These are phyloP conservation scores for Oncopeltus fasciatus DNA, from an alignment of 1,140 invertebrate species.

Conservation along the genomic window DNA sequence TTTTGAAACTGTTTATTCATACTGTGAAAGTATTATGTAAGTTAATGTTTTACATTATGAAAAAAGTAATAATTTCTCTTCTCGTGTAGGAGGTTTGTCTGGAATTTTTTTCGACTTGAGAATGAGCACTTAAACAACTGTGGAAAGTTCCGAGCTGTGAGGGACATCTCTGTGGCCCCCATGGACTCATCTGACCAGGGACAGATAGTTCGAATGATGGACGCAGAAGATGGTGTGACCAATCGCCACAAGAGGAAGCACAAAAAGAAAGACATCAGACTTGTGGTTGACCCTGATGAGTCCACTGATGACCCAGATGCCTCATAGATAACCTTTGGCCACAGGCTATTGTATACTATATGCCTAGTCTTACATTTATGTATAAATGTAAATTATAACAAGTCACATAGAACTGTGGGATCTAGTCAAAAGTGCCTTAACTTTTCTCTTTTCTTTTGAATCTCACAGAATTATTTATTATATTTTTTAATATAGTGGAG, in stretches of 20 bases:
- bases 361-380: too few relatives aligned
- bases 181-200: slow-evolving; percentile 74
- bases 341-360: too few relatives aligned
- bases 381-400: too few relatives aligned
- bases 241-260: slow-evolving; percentile 29
- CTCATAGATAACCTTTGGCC: too few relatives aligned
- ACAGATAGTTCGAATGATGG: slow-evolving; percentile 58
- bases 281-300: slow-evolving; percentile 11
- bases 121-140: slow-evolving; percentile 99
- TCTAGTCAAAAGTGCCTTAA: too few relatives aligned
- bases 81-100: slow-evolving; percentile 74
- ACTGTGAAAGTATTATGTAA: too few relatives aligned
- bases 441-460: too few relatives aligned
- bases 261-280: not conserved
- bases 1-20: too few relatives aligned
- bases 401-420: too few relatives aligned
- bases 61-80: slow-evolving; percentile 2
- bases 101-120: slow-evolving; percentile 99
- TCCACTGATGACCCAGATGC: slow-evolving; percentile 12
- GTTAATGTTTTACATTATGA: not conserved
- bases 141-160: slow-evolving; percentile 94
- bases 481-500: too few relatives aligned
- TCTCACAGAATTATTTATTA: too few relatives aligned
- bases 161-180: slow-evolving; percentile 96
- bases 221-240: slow-evolving; percentile 44